Base-by-base conservation (phyloP, 2,113 vertebrate species). In the Verasper variegatus region DNA sequence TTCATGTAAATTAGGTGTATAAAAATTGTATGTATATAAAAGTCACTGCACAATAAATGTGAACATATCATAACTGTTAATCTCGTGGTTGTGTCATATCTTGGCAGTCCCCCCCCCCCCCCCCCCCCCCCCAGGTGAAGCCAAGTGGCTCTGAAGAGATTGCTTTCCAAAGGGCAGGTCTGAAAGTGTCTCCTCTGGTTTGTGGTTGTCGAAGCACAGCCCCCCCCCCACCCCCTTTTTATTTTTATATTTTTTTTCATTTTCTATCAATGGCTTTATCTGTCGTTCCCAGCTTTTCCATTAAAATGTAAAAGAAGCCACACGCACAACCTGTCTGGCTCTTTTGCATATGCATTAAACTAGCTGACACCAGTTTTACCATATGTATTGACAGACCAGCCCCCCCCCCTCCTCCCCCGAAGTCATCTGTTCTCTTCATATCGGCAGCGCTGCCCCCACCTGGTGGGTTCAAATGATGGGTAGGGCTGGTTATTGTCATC, bases 21-120 rank as follows among this genome's bases (percentile, higher is more conserved):
- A 93, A 93, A 92, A 87, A 31, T 31, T 89, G 78, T 87, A 88
- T 94, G 92, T 94, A 93, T 92, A 93, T 94, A 94, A 91, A 93
- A 91, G 87, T 91, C 92, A 91, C 86, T 90, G 89, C 93, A 94
- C 92, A 92, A 94, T 93, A 94, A 92, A 94, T 88, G 92, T 93
- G 77, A 80, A 92, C 90, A 93, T 93, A 93, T 93, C 89, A 76
- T 73, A 47, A 40, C 62, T 64, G 57, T 45, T 76, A 57, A 21
- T 81, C 40, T 65, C 61, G 82, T 90, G 65, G 31, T 86, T 63
- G 71, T 81, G 79, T 76, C 10, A 55, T 85, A 31, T 75, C 3
- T 23, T 2, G 1, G 21, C 9, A 26, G 5, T 73, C n/a, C n/a
- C n/a, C n/a, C n/a, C n/a, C n/a, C n/a, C n/a, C n/a, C n/a, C n/a